Evolutionary conservation across 2,888 invertebrate genomes (phyloP).

Genomic region (Allygus modestus): DNA sequence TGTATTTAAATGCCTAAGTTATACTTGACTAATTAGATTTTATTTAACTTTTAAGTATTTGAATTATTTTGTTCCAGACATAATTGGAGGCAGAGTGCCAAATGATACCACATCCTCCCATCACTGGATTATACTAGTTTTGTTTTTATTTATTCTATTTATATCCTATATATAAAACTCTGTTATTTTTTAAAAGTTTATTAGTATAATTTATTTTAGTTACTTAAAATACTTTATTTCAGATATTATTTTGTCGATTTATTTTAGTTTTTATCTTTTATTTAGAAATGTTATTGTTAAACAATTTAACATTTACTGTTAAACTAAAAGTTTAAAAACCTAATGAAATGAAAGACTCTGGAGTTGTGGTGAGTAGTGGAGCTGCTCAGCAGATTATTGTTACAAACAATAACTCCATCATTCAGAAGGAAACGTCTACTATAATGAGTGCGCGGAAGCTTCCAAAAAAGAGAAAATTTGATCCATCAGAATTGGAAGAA

Average conservation of each 20-base stretch:
- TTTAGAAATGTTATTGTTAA: not conserved
- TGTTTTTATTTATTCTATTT: slow-evolving; percentile 38
- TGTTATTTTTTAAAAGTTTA: slow-evolving; percentile 21
- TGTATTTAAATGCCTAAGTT: too few species aligned
- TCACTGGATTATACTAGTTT: slow-evolving; percentile 1
- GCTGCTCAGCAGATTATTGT: slow-evolving; percentile 47
- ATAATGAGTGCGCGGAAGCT: slow-evolving; percentile 81
- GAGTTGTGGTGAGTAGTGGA: slow-evolving; percentile 46
- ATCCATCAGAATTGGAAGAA: slow-evolving; percentile 87
- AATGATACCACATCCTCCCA: not conserved
- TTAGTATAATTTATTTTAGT: slow-evolving; percentile 8
- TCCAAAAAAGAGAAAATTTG: slow-evolving; percentile 95
- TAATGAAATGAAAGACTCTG: slow-evolving; percentile 68
- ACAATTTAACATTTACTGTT: not conserved
- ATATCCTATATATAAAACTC: not conserved
- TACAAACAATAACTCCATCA: slow-evolving; percentile 66
- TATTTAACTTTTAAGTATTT: too few species aligned
- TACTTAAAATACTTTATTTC: not conserved
- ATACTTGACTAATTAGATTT: too few species aligned
- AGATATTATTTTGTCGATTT: not conserved
- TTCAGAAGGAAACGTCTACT: slow-evolving; percentile 78
- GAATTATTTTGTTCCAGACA: not conserved
- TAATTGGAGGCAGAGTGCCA: not conserved
- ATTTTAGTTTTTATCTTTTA: not conserved
- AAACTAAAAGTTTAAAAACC: not conserved